These are phyloP conservation scores for Xiphophorus birchmanni DNA, from an alignment of 2,797 vertebrate genomes.

Conservation along the genomic window DNA sequence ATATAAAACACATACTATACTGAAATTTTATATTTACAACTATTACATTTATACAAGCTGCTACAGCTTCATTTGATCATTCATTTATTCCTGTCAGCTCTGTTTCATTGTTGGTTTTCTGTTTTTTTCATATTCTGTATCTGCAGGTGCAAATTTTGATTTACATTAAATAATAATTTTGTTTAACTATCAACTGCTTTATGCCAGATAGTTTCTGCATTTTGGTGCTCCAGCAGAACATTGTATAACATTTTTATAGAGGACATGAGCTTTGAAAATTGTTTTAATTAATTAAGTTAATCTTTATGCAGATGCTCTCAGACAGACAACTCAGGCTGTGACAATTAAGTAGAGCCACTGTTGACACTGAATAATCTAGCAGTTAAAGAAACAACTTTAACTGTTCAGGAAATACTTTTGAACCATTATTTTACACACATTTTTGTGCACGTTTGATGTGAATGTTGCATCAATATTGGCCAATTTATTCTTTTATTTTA, in stretches of 20 bases:
- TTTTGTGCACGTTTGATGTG: too few relatives aligned
- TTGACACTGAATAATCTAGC: too few relatives aligned
- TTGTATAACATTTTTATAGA: not conserved
- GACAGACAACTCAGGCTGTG: too few relatives aligned
- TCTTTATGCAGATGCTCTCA: not conserved
- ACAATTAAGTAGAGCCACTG: too few relatives aligned
- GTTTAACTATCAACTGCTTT: not conserved
- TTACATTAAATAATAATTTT: not conserved
- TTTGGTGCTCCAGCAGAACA: not conserved
- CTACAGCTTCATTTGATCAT: too few relatives aligned
- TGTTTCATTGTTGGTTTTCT: not conserved
- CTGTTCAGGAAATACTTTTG: too few relatives aligned
- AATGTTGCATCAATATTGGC: too few relatives aligned
- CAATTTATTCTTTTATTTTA: not conserved
- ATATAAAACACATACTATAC: not conserved
- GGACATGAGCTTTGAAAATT: not conserved
- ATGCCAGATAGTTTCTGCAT: not conserved
- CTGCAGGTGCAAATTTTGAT: not conserved
- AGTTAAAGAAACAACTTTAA: too few relatives aligned
- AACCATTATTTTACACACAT: too few relatives aligned
- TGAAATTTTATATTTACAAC: not conserved
- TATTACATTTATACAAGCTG: not conserved
- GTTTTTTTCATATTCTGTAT: not conserved
- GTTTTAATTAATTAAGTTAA: not conserved
- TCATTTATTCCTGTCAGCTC: not conserved